Base-by-base conservation (phyloP, 2,113 vertebrate genomes). In the Tautogolabrus adspersus region DNA sequence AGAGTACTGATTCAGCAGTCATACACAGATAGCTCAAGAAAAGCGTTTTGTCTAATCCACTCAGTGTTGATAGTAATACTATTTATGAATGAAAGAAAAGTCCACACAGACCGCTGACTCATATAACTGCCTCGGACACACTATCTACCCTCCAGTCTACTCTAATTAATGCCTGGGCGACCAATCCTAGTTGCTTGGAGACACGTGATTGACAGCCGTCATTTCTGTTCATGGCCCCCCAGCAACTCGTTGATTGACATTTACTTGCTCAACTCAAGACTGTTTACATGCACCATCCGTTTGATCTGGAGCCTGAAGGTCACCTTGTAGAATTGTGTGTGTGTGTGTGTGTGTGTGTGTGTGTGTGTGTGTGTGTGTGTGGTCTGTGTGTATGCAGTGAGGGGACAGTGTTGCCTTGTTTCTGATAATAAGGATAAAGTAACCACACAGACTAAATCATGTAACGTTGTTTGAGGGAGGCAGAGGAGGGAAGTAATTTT, bases 201-300 rank as follows among this genome's bases (percentile, higher is more conserved):
- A 81, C 75, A 54, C 0, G 0, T 56, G 38, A 69, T 42, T 64
- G 79, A 83, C 73, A 70, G 77, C 30, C 46, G 12, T 18, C 65
- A 70, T 34, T 66, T 68, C 62, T 66, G 49, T 40, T 60, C 23
- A 15, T 74, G 22, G 65, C 60, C 67, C n/a, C 8, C 9, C 9
- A 42, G 72, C 72, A 56, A 40, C 57, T 22, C 23, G 6, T 1
- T 72, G 87, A 88, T n/a, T 81, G 85, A 83, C 87, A 79, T 38
- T 44, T 61, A 38, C 57, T 61, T 59, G 64, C 78, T 73, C 52
- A 64, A 66, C 47, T 66, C 8, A 16, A 66, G 69, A 66, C 66
- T 66, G 68, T 19, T 71, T 34, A 72, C 26, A 66, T 37, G 64
- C 68, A 5, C 9, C 47, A 1, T 51, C 16, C 9, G 56, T 75